Conservation (phyloP, 2,113 vertebrate genomes). For the Amblyornis subalaris region DNA sequence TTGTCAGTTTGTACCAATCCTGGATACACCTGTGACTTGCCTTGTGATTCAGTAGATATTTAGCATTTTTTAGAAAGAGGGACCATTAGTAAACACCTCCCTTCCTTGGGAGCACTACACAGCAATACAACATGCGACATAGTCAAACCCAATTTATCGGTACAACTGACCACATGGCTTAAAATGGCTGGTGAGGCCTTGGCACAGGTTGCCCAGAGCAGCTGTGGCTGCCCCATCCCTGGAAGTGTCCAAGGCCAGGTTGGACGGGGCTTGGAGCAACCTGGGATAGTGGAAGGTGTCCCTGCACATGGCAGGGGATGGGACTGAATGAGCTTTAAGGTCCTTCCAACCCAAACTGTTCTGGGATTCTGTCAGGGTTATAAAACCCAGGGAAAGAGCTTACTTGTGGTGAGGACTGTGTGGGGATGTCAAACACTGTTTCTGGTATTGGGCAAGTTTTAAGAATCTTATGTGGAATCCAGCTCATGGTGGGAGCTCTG, state of each 20-base stretch:
- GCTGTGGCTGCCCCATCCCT: neutral
- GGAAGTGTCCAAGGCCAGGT: neutral
- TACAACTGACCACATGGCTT: rapidly evolving
- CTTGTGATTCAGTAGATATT: neutral
- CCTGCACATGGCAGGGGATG: neutral
- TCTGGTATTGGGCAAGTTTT: neutral
- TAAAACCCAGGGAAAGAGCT: neutral
- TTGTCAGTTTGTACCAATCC: neutral
- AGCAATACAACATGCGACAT: neutral
- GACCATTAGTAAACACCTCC: neutral
- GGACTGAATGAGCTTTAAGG: rapidly evolving
- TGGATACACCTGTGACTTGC: rapidly evolving
- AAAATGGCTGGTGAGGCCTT: neutral
- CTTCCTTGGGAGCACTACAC: neutral
- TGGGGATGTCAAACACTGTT: neutral
- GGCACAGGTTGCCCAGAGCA: neutral
- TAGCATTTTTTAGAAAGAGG: neutral
- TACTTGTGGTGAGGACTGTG: rapidly evolving
- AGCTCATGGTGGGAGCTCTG: neutral
- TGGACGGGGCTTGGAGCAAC: rapidly evolving
- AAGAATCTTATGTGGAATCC: neutral
- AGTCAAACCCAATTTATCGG: rapidly evolving
- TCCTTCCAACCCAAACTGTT: neutral
- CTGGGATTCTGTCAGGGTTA: neutral
- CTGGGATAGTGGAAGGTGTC: neutral